Evolutionary conservation across 2,797 vertebrate genomes (phyloP).

Genomic region (Heterohyrax brucei): DNA sequence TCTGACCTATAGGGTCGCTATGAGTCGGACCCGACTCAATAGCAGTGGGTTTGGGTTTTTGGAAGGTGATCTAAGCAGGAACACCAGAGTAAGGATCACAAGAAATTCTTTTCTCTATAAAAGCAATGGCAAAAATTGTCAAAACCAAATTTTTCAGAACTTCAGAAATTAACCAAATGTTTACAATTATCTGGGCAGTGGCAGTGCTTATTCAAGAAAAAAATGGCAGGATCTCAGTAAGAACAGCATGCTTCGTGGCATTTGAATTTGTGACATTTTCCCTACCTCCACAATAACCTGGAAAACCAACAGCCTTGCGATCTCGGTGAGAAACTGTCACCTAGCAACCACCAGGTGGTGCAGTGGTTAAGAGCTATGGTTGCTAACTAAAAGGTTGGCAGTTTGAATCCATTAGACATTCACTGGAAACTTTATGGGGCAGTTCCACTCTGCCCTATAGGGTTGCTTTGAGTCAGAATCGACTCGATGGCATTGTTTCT

Average conservation of each 20-base stretch:
- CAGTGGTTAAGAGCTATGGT: too few species aligned
- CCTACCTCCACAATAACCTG: neutral
- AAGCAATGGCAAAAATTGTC: conserved; percentile 17
- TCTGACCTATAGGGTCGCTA: too few species aligned
- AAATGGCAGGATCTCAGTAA: conserved; percentile 43
- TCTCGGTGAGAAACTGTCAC: conserved; percentile 7
- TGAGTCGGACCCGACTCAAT: too few species aligned
- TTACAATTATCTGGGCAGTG: conserved; percentile 35
- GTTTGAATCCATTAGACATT: too few species aligned
- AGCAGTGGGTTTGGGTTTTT: too few species aligned
- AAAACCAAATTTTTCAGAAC: conserved; percentile 32
- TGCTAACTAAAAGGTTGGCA: too few species aligned
- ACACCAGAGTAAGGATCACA: neutral
- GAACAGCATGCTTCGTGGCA: neutral
- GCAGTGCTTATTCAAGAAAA: conserved; percentile 44
- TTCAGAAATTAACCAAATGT: conserved; percentile 48
- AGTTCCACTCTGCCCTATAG: too few species aligned
- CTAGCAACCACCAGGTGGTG: neutral
- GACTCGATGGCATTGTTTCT: too few species aligned
- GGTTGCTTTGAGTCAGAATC: too few species aligned
- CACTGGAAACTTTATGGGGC: too few species aligned
- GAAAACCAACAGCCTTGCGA: conserved; percentile 64
- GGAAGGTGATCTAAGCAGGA: neutral
- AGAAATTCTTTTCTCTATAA: conserved; percentile 41
- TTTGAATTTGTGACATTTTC: conserved; percentile 32